Evolutionary conservation across 1,140 invertebrate species (phyloP).

Genomic region (Amyelois transitella): DNA sequence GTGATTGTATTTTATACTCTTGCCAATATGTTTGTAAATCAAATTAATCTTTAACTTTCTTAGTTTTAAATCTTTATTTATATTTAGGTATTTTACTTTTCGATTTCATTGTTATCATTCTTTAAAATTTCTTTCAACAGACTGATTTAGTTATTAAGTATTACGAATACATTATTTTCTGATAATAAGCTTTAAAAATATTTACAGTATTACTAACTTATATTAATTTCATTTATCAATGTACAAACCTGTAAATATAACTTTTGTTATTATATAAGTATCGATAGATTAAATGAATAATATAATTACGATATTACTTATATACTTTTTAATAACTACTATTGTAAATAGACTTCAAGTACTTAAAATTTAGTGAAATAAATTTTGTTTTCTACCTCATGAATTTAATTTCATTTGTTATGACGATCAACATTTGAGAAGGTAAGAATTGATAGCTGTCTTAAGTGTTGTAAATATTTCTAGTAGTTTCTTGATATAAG

Average conservation of each 20-base stretch:
- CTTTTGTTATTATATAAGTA: conserved; percentile 39
- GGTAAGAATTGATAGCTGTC: neutral
- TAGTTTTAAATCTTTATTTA: neutral
- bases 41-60: neutral
- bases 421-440: neutral
- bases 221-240: conserved; percentile 46
- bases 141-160: conserved; percentile 32
- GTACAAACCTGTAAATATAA: conserved; percentile 63
- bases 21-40: neutral
- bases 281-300: conserved; percentile 3
- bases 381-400: conserved; percentile 39
- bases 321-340: neutral
- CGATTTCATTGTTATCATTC: neutral
- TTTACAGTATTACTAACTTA: conserved; percentile 73
- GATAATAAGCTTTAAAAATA: conserved; percentile 65
- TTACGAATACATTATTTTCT: conserved; percentile 26
- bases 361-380: conserved; percentile 10
- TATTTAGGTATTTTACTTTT: neutral
- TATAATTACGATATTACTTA: neutral
- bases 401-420: conserved; percentile 15
- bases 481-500: conserved; percentile 28
- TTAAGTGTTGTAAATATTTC: conserved; percentile 9
- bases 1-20: too few relatives aligned
- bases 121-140: conserved; percentile 9
- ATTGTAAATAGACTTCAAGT: conserved; percentile 11